Percentiles rank a stretch among this genome's conserved stretches.
Evolutionary conservation across 2,888 invertebrate species (phyloP).

Genomic region (Petrolisthes cinctipes): DNA sequence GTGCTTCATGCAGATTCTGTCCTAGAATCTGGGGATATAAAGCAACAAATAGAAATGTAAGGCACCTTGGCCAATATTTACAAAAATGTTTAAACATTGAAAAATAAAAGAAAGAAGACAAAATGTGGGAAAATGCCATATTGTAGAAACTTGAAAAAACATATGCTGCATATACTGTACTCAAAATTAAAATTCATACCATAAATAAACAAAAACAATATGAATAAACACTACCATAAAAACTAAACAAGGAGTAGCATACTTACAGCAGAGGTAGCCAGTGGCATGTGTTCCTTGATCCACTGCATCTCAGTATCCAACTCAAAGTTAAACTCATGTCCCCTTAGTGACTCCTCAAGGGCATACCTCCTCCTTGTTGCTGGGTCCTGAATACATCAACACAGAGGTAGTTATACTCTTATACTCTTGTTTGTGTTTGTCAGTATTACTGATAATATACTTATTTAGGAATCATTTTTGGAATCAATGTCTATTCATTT

Average conservation of each 20-base stretch:
- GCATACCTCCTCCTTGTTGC: slow-evolving; percentile 80
- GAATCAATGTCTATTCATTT: no score
- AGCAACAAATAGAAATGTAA: neutral
- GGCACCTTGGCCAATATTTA: no score
- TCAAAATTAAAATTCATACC: neutral
- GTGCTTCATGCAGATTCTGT: slow-evolving; percentile 90
- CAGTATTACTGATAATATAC: neutral
- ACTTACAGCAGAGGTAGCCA: slow-evolving; percentile 78
- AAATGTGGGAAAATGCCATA: no score
- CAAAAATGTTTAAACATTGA: no score
- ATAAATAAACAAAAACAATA: no score
- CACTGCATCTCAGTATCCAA: slow-evolving; percentile 93
- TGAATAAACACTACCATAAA: no score
- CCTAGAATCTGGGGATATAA: slow-evolving; percentile 73
- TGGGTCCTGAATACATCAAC: slow-evolving; percentile 70
- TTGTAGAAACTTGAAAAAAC: neutral
- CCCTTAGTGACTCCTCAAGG: slow-evolving; percentile 85
- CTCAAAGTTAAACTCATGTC: slow-evolving; percentile 94
- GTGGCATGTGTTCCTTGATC: slow-evolving; percentile 90
- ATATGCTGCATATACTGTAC: neutral
- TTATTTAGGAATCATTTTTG: no score
- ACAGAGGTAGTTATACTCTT: neutral
- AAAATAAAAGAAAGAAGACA: no score
- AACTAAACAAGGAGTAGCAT: neutral
- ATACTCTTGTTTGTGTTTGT: neutral